A percentile compares a stretch with the other conserved stretches of the same genome.
phyloP scores from a whole-genome alignment of 2,113 vertebrate genomes.

The Tenebrosternarchus preto region DNA sequence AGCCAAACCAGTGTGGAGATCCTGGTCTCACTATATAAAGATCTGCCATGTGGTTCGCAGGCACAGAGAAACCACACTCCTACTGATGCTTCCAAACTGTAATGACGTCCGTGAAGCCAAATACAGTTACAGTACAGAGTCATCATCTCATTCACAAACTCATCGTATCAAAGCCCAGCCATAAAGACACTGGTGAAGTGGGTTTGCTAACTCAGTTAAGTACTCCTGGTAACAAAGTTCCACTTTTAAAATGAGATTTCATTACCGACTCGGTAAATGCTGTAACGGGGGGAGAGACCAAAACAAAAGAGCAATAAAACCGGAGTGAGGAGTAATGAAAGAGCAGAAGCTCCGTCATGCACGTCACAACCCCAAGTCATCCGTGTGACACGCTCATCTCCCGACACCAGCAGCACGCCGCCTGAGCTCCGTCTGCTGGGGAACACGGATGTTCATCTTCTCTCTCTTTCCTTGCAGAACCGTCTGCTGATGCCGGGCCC shows the following conservation, averaged over 20 bases:
- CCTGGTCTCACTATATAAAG: constrained; percentile 1
- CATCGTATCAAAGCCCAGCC: constrained; percentile 44
- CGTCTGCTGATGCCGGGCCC: neutral
- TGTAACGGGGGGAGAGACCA: constrained; percentile 40
- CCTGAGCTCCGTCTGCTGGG: neutral
- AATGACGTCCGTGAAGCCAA: constrained; percentile 39
- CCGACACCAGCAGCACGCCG: constrained; percentile 12
- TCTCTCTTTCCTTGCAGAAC: neutral
- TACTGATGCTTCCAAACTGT: constrained; percentile 32
- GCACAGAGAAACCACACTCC: constrained; percentile 4
- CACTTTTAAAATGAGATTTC: constrained; percentile 55
- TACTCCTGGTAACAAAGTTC: constrained; percentile 54
- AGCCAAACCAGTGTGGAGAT: too few relatives aligned
- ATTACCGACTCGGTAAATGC: constrained; percentile 48
- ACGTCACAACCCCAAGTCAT: constrained; percentile 2
- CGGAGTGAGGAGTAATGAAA: constrained; percentile 57
- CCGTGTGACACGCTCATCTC: constrained; percentile 14
- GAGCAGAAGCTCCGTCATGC: constrained; percentile 45
- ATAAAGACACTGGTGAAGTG: constrained; percentile 23
- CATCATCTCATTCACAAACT: constrained; percentile 40
- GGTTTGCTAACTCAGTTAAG: constrained; percentile 49
- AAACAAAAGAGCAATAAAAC: constrained; percentile 59
- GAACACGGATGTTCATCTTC: neutral
- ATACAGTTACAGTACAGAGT: constrained; percentile 35
- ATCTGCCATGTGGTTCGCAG: constrained; percentile 9